Base-by-base conservation (phyloP, 2,113 vertebrate species). In the Argyrosomus japonicus region DNA sequence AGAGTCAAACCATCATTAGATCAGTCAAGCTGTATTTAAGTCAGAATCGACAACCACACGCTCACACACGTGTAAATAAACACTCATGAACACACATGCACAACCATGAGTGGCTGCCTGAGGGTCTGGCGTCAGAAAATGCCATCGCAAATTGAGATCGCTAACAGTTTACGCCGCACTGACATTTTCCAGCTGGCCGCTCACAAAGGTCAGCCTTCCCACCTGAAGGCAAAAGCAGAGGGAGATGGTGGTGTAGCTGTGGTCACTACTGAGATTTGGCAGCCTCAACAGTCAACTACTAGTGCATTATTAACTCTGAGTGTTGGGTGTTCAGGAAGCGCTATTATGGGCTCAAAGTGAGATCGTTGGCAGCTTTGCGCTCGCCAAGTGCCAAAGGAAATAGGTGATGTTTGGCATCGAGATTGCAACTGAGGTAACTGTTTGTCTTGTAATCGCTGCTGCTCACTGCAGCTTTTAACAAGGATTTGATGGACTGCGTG, bases 111-210 rank as follows among this genome's bases (percentile, higher is more conserved):
- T 32, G 72, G 53, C 51, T 11, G 71, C 91, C 85, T 8, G 29
- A 53, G 87, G 84, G 75, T 68, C 80, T 69, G 80, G 85, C 84
- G 84, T 78, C 60, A 88, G 64, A 90, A 95, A 95, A 93, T 93
- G 88, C 87, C 91, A 93, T 86, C 78, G 19, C 84, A 90, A 91
- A 92, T 88, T 87, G 88, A 92, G 91, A 95, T 89, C 60, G 82
- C 81, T 88, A 91, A 94, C 86, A 91, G 89, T 93, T 93, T 84
- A 81, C 65, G 25, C 82, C 45, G 70, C 62, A 57, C 85, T 94
- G 93, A 92, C 94, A 94, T 94, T 95, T 94, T 87, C 81, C 79
- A 82, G 75, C 86, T 83, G 87, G 88, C 74, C 75, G 69, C 82
- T 77, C 80, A 78, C 77, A 93, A 95, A 94, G 93, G 91, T 93